Conservation (phyloP, 2,888 invertebrate species). For the Agrypnus murinus region DNA sequence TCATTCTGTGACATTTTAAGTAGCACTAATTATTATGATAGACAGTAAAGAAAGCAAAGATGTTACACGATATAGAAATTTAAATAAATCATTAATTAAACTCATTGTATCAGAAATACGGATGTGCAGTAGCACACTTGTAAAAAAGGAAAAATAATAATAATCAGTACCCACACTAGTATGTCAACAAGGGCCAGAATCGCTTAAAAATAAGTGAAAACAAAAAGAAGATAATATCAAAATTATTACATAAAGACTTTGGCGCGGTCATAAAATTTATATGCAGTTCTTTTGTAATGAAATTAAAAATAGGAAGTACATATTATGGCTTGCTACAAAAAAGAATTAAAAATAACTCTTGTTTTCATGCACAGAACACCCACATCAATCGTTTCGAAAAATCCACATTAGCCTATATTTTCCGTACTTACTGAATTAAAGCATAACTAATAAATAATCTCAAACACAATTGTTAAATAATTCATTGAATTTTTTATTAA, state of each 20-base stretch:
- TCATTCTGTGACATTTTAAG: constrained; percentile 51
- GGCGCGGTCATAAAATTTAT: constrained; percentile 38
- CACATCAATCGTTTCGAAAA: constrained; percentile 32
- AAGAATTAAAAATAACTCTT: constrained; percentile 50
- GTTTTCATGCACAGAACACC: constrained; percentile 47
- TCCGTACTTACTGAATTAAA: constrained; percentile 48
- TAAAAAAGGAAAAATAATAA: constrained; percentile 13
- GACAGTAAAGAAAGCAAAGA: constrained; percentile 18
- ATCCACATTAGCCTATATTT: neutral
- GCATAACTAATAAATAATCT: constrained; percentile 33
- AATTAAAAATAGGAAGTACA: constrained; percentile 45
- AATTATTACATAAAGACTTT: constrained; percentile 42
- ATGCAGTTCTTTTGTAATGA: constrained; percentile 22
- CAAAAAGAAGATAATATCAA: constrained; percentile 20
- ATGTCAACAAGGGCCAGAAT: constrained; percentile 34
- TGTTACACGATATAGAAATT: neutral
- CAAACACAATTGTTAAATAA: constrained; percentile 17
- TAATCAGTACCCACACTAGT: constrained; percentile 22
- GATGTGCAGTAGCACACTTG: constrained; percentile 9
- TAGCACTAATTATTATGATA: constrained; percentile 41
- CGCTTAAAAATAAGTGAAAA: constrained; percentile 24
- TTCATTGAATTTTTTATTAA: constrained; percentile 38
- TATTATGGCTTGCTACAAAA: constrained; percentile 32
- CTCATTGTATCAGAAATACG: neutral
- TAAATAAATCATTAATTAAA: constrained; percentile 20